A percentile compares a stretch with the other conserved stretches of the same genome.
Evolutionary conservation across 1,140 invertebrate species (phyloP).

Genomic region (Drosophila chauvacae): DNA sequence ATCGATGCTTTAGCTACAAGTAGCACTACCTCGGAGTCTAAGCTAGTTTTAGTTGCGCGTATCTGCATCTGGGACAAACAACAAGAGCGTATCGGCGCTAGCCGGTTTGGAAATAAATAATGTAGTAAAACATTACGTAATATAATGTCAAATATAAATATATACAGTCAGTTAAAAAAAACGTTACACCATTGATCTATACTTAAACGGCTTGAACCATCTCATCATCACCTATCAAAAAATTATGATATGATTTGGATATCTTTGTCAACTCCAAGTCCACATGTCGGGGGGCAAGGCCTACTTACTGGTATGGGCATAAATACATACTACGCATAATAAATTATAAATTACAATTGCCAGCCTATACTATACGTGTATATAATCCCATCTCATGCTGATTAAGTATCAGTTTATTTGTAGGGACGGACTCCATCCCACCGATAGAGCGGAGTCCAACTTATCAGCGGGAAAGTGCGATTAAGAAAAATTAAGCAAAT

Average conservation of each 20-base stretch:
- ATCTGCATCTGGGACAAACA: neutral
- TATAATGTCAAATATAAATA: neutral
- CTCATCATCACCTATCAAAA: neutral
- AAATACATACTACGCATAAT: neutral
- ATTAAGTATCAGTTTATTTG: constrained; percentile 5
- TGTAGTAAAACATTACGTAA: neutral
- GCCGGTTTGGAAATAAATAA: constrained; percentile 7
- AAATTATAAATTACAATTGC: constrained; percentile 6
- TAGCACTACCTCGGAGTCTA: neutral
- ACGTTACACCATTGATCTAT: too few relatives aligned
- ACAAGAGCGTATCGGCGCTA: neutral
- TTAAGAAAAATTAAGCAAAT: neutral
- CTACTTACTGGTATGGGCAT: neutral
- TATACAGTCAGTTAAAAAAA: neutral
- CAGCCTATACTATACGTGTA: neutral
- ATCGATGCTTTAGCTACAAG: neutral
- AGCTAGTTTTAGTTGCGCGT: neutral
- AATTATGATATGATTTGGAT: neutral
- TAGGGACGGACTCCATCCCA: neutral
- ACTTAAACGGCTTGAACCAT: neutral
- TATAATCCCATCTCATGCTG: neutral
- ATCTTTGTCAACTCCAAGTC: neutral
- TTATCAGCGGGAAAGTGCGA: neutral
- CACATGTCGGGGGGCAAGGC: neutral
- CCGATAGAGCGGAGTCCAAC: neutral